Conservation (phyloP, 1,140 invertebrate genomes). For the Heliconius hermathena region DNA sequence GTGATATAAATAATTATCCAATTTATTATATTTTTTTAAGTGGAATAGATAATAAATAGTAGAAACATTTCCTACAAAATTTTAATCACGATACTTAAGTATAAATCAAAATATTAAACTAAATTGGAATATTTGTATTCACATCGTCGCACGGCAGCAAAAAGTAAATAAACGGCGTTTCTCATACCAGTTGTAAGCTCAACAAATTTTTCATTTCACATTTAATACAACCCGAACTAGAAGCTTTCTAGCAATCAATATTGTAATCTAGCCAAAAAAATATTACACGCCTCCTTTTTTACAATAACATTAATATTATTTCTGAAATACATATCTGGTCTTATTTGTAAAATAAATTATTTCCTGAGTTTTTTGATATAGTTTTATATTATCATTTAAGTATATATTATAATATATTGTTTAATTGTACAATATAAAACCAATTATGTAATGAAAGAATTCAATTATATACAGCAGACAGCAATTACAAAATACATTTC, state of each 20-base stretch:
- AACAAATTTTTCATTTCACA: slow-evolving; percentile 26
- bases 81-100: too few species aligned
- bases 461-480: slow-evolving; percentile 26
- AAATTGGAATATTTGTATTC: neutral
- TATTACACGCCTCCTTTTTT: neutral
- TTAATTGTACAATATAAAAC: neutral
- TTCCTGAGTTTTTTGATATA: neutral
- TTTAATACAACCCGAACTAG: slow-evolving; percentile 28
- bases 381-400: neutral
- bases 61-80: too few species aligned
- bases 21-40: too few species aligned
- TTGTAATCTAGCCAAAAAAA: slow-evolving; percentile 19
- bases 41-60: too few species aligned
- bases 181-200: slow-evolving; percentile 30
- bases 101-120: too few species aligned
- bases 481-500: slow-evolving; percentile 16
- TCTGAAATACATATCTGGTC: neutral
- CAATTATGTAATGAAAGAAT: neutral
- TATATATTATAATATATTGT: too few species aligned
- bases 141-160: slow-evolving; percentile 5
- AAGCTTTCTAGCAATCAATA: slow-evolving; percentile 29
- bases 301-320: slow-evolving; percentile 13
- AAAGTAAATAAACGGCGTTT: slow-evolving; percentile 19
- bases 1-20: slow-evolving; percentile 1
- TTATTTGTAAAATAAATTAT: neutral